phyloP scores from a whole-genome alignment of 2,113 vertebrate species.

The Dromiciops gliroides region DNA sequence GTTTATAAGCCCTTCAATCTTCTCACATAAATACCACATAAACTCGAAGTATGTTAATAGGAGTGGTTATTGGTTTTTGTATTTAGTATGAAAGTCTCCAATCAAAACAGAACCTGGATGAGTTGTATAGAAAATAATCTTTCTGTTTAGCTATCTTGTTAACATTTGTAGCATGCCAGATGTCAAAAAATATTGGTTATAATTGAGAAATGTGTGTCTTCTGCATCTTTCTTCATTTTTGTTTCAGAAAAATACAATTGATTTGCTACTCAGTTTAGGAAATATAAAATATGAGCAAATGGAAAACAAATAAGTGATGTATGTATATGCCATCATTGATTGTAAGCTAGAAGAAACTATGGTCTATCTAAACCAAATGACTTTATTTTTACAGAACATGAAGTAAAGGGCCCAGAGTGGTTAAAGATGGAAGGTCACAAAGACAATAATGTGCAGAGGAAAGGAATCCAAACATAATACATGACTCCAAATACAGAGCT shows the following conservation, averaged over 20 bases:
- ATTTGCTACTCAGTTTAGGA: background rate
- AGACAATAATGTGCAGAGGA: background rate
- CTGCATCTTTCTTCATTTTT: background rate
- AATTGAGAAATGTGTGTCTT: background rate
- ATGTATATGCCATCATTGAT: background rate
- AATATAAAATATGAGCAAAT: background rate
- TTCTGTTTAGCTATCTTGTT: background rate
- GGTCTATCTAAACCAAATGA: background rate
- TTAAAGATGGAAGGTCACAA: too few species aligned
- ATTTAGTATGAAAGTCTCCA: background rate
- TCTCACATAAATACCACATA: background rate
- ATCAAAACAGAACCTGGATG: background rate
- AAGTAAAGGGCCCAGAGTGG: too few species aligned
- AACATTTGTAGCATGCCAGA: background rate
- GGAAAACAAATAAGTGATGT: background rate
- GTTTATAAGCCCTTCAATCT: slow-evolving; percentile 15
- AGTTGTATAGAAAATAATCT: background rate
- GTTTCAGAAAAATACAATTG: background rate
- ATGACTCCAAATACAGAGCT: background rate
- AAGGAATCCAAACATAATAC: background rate
- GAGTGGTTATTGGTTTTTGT: background rate
- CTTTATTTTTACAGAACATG: background rate
- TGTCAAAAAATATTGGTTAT: background rate
- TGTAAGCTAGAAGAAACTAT: background rate
- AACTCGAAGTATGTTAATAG: slow-evolving; percentile 26